phyloP scores from a whole-genome alignment of 1,140 invertebrate species.

The Aleiodes sp. region DNA sequence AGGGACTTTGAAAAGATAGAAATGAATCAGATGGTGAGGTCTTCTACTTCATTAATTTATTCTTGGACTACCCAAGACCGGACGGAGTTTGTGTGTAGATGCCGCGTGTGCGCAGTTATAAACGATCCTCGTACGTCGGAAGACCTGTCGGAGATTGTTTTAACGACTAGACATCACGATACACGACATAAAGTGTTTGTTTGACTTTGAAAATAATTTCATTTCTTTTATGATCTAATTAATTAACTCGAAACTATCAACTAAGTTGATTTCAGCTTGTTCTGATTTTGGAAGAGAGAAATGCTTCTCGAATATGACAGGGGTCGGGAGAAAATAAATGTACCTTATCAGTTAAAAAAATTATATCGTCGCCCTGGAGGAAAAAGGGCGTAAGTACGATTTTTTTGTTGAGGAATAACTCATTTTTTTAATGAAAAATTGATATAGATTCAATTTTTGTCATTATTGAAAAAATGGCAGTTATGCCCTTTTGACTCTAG shows the following conservation, averaged over 20 bases:
- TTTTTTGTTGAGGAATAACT: no score
- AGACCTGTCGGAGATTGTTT: constrained; percentile 29
- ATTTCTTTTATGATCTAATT: not conserved
- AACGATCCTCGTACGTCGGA: constrained; percentile 21
- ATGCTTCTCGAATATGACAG: constrained; percentile 36
- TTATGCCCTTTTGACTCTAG: no score
- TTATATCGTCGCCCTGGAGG: no score
- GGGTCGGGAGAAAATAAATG: no score
- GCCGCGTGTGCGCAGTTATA: constrained; percentile 19
- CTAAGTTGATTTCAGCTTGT: not conserved
- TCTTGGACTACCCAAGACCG: constrained; percentile 20
- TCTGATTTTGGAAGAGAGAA: constrained; percentile 32
- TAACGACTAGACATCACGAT: constrained; percentile 33
- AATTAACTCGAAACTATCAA: not conserved
- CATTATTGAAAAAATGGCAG: no score
- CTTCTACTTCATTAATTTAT: constrained; percentile 21
- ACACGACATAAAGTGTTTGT: constrained; percentile 20
- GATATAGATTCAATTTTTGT: no score
- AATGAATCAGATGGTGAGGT: constrained; percentile 8
- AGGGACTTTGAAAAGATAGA: not conserved
- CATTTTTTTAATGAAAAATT: no score
- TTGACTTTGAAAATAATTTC: constrained; percentile 8
- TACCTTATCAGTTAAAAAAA: no score
- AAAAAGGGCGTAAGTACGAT: no score
- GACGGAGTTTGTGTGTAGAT: constrained; percentile 24